Base-by-base conservation (phyloP, 2,888 invertebrate genomes). In the Platypus cylindrus region DNA sequence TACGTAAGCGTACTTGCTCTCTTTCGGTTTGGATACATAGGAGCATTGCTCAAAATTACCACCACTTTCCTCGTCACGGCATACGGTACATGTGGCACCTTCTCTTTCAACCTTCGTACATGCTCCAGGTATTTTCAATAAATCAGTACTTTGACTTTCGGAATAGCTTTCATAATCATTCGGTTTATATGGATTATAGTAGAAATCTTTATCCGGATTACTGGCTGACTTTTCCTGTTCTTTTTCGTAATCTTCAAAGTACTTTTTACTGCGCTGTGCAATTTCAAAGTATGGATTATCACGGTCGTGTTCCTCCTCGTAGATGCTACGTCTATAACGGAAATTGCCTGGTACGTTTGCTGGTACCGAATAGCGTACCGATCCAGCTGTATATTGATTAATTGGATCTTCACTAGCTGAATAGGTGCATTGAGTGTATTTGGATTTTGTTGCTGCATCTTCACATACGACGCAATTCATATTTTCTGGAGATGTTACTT, bases 41-140 rank as follows among this genome's bases (percentile, higher is more conserved):
- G 80, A 78, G 54, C 86, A 87, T 9, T 77, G 78, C 55, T 86
- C 85, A 43, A 75, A 83, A 40, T 77, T 75, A 17, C 78, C 82
- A 27, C 81, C 80, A 2, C 75, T 77, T 53, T 77, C 75, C 1
- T 76, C 70, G 52, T 83, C 75, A 46, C 77, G 74, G 51, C 86
- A 87, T 2, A 80, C 67, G 43, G 71, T 71, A 54, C 84, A 85
- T 8, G 70, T 67, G 72, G 75, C 73, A 3, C 73, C 73, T 43
- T 76, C 72, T 48, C 67, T 74, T 30, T 68, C 59, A 0, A 76
- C 68, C 50, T 74, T 70, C 48, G 72, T 68, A 46, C 83, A 83
- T 46, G 73, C 71, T 41, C 71, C 71, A 11, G 70, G 68, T 41
- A 72, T 70, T 49, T 71, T 72, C 16, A 54, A 45, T 20, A 73